phyloP scores from a whole-genome alignment of 2,113 vertebrate genomes.

The Ascaphus truei region DNA sequence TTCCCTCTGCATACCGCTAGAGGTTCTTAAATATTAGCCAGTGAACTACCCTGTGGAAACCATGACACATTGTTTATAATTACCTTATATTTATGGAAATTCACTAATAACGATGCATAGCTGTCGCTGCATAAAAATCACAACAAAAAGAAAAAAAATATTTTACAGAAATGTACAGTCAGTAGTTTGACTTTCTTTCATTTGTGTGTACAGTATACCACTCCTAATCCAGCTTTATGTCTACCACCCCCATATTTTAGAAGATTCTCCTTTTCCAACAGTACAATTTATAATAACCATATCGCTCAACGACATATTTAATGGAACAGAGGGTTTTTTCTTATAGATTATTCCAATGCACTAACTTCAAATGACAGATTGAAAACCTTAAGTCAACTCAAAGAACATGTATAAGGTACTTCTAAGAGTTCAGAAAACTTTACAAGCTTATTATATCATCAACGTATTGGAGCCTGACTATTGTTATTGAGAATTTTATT shows the following conservation, averaged over 20 bases:
- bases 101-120: too few species aligned
- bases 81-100: too few species aligned
- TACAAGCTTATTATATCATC: conserved; percentile 18
- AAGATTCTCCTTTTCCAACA: background rate
- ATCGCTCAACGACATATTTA: conserved; percentile 26
- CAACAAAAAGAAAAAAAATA: too few species aligned
- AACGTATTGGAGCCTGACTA: background rate
- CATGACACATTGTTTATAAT: too few species aligned
- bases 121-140: too few species aligned
- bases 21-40: too few species aligned
- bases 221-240: background rate
- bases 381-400: conserved; percentile 25
- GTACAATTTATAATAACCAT: conserved; percentile 11
- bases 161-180: too few species aligned
- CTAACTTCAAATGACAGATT: conserved; percentile 26
- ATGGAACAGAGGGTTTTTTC: conserved; percentile 26
- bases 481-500: conserved; percentile 2
- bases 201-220: too few species aligned
- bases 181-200: too few species aligned
- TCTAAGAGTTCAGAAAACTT: conserved; percentile 11
- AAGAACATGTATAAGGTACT: conserved; percentile 22
- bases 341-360: conserved; percentile 7
- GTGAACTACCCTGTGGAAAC: too few species aligned
- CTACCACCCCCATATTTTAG: background rate
- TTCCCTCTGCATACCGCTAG: too few species aligned